phyloP scores from a whole-genome alignment of 2,888 invertebrate genomes.

The Conomelus anceps region DNA sequence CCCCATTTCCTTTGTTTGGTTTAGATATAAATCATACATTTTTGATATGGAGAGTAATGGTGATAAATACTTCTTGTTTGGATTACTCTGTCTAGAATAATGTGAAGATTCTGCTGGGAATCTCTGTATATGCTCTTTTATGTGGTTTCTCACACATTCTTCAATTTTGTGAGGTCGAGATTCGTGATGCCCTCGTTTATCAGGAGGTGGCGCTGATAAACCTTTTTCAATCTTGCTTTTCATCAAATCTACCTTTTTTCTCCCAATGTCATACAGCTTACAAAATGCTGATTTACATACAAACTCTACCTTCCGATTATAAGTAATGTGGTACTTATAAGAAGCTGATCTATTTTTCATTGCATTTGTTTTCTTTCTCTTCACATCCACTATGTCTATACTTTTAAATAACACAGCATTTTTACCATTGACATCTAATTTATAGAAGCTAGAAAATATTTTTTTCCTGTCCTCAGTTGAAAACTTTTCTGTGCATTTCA shows the following conservation, averaged over 20 bases:
- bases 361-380: neutral
- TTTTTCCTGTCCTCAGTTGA: neutral
- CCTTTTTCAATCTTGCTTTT: neutral
- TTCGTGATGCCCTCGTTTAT: neutral
- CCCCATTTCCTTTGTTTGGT: neutral
- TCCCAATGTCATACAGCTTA: neutral
- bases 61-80: neutral
- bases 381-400: neutral
- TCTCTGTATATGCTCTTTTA: neutral
- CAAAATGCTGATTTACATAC: constrained; percentile 6
- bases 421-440: constrained; percentile 12
- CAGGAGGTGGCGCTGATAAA: neutral
- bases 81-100: constrained; percentile 1
- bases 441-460: constrained; percentile 5
- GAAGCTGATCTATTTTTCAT: neutral
- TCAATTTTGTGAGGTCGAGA: neutral
- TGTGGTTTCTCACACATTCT: neutral
- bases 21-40: constrained; percentile 3
- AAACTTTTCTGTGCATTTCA: neutral
- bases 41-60: neutral
- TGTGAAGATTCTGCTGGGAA: constrained; percentile 13
- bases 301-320: neutral
- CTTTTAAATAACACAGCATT: constrained; percentile 7
- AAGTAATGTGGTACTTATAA: neutral
- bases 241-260: constrained; percentile 1